Base-by-base conservation (phyloP, 2,113 vertebrate species). In the Butorides virescens region DNA sequence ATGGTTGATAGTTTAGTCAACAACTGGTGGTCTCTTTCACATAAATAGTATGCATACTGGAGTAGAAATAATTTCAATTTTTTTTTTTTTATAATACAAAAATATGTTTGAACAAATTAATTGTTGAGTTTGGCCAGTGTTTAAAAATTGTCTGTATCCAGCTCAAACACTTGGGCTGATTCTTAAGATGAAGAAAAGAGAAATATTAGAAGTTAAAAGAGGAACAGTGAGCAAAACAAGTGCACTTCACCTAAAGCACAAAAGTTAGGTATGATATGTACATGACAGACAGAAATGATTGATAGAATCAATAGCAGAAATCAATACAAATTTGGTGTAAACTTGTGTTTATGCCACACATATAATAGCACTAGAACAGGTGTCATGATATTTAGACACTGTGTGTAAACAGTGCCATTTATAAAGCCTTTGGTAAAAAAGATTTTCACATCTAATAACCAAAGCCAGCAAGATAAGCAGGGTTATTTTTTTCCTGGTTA, bases 11-110 rank as follows among this genome's bases (percentile, higher is more conserved):
- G 15, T 88, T 96, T 72, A 53, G 53, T 95, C 88, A 93, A 93
- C 73, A 85, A 66, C 68, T 72, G 72, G 44, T 94, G 74, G 63
- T 92, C 74, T 96, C 44, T 91, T 94, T 91, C n/a, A 58, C 67
- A 71, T 61, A 63, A 76, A 77, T 53, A 42, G 34, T 77, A 22
- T n/a, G 52, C 50, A 52, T 68, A 29, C 32, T 85, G 42, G 59
- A 92, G 42, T 80, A 90, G 66, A 84, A 76, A 46, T 22, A 2
- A 34, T 75, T 63, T 58, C 11, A 7, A 2, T 7, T 25, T 62
- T 8, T 25, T 61, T 62, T 37, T 77, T 90, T 74, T 74, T 5
- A 12, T 88, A 93, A 83, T 59, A 39, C 36, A 67, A 50, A 85
- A 61, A 36, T 76, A 39, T 61, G 36, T 91, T 90, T 86, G 63